phyloP scores from a whole-genome alignment of 2,888 invertebrate species.

The Stenotaenia linearis region DNA sequence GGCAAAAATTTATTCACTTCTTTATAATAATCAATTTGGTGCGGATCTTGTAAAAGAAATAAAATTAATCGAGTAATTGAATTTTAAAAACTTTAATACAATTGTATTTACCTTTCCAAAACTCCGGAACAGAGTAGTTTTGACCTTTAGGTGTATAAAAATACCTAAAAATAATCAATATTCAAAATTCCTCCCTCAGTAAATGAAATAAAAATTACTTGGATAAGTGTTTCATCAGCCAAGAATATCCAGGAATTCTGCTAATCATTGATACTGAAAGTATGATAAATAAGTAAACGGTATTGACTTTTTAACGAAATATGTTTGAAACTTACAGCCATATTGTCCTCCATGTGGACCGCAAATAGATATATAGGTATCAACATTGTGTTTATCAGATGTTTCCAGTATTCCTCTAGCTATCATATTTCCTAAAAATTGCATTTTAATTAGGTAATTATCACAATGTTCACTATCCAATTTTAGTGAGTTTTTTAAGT shows the following conservation, averaged over 20 bases:
- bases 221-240: too few species aligned
- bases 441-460: too few species aligned
- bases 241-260: not conserved
- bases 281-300: not conserved
- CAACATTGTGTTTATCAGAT: conserved; percentile 4
- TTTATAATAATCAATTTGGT: not conserved
- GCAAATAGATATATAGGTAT: not conserved
- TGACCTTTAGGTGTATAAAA: not conserved
- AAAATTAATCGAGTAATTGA: too few species aligned
- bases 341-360: not conserved
- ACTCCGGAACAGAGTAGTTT: not conserved
- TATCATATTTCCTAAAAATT: not conserved
- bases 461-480: too few species aligned
- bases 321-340: not conserved
- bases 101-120: not conserved
- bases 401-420: not conserved
- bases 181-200: not conserved
- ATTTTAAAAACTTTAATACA: not conserved
- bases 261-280: not conserved
- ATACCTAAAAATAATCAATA: not conserved
- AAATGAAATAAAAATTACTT: not conserved
- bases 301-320: not conserved
- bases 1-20: not conserved
- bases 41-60: not conserved
- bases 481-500: too few species aligned